phyloP scores from a whole-genome alignment of 2,888 invertebrate species.

The Clunio marinus region DNA sequence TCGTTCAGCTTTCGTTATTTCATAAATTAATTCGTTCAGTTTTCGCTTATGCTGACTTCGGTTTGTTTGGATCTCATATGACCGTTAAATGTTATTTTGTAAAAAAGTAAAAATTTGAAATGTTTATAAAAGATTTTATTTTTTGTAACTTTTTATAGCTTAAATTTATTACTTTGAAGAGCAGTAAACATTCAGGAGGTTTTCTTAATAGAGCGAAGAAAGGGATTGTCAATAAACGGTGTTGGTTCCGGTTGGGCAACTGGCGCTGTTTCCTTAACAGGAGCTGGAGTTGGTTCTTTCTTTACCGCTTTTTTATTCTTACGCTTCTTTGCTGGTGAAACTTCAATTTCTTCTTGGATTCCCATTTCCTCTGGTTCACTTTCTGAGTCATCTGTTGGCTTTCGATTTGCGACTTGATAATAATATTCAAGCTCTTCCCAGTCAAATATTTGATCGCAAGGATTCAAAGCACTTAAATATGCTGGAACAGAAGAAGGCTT shows the following conservation, averaged over 20 bases:
- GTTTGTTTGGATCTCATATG: too few relatives aligned
- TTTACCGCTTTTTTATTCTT: constrained; percentile 9
- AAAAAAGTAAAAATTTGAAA: too few relatives aligned
- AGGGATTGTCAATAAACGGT: constrained; percentile 25
- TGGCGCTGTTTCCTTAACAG: not conserved
- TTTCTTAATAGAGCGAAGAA: constrained; percentile 11
- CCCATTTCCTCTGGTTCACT: constrained; percentile 19
- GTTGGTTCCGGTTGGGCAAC: not conserved
- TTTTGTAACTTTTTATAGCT: too few relatives aligned
- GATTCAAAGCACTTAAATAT: constrained; percentile 79
- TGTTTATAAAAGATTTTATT: too few relatives aligned
- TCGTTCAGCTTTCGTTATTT: too few relatives aligned
- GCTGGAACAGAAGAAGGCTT: constrained; percentile 77
- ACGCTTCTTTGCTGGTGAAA: constrained; percentile 10
- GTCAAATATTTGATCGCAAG: constrained; percentile 92
- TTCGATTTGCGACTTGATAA: constrained; percentile 63
- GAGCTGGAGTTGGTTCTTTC: not conserved
- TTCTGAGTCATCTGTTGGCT: constrained; percentile 42
- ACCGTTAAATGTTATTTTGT: too few relatives aligned
- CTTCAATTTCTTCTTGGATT: constrained; percentile 4
- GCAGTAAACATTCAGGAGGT: too few relatives aligned
- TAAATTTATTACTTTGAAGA: too few relatives aligned
- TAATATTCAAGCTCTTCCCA: constrained; percentile 78
- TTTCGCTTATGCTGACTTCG: too few relatives aligned
- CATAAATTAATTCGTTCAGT: too few relatives aligned